Evolutionary conservation across 2,113 vertebrate species (phyloP), one percentile per base, ranked within the genome.

Genomic region (Danionella cerebrum): DNA sequence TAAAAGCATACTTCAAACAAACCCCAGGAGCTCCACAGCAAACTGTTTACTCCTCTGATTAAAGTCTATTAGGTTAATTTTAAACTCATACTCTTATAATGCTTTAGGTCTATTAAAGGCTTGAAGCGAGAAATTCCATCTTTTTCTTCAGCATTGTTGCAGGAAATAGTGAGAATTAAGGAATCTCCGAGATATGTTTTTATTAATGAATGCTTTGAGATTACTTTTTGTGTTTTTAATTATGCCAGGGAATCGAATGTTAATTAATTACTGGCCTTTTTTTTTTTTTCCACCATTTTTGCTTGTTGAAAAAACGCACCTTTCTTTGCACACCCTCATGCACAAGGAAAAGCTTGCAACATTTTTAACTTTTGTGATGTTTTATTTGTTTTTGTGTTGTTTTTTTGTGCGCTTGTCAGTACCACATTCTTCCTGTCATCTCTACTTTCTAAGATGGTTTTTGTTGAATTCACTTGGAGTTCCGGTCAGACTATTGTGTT

Each of bases 21-120:
- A 77, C 80, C 78, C 75, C 31, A 77, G 74, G 82, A 88, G 71
- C 78, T 73, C 72, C 78, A 80, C 74, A 86, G 82, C 84, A 83
- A 83, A 86, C 82, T 78, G 82, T 74, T 77, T 21, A 79, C 76
- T 90, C 87, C 83, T 76, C 69, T 52, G 77, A 87, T 77, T 85
- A 84, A 81, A 87, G 79, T 85, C 83, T 85, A 78, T 76, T 81
- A 87, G 83, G 87, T 90, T 90, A 84, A 87, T 85, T 84, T 80
- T 80, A 81, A 86, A 89, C 89, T 88, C 90, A 89, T 84, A 89
- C 89, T 86, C 87, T 82, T 82, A 78, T 85, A 83, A 89, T 90
- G 89, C 91, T 89, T 89, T 89, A 89, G 81, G 88, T 86, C 79
- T 95, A 93, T 94, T 90, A 90, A 97, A 92, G 90, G 92, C 93